A percentile compares a stretch with the other conserved stretches of the same genome.
phyloP scores from a whole-genome alignment of 2,888 invertebrate genomes.

The Microctonus brassicae region DNA sequence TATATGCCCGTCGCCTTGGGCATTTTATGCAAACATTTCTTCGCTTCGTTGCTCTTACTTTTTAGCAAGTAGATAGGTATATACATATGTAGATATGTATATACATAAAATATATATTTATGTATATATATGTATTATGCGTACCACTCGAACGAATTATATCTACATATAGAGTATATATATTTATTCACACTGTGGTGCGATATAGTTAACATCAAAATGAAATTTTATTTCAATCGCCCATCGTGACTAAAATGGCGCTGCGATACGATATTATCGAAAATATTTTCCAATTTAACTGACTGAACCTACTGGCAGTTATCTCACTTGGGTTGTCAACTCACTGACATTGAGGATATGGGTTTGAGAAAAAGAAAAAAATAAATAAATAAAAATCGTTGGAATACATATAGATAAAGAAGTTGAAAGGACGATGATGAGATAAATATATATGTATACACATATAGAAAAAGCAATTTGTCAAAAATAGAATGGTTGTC shows the following conservation, averaged over 20 bases:
- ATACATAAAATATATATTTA: too few species aligned
- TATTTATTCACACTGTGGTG: background rate
- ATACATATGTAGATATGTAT: too few species aligned
- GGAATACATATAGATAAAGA: background rate
- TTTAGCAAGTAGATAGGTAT: slow-evolving; percentile 29
- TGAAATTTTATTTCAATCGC: background rate
- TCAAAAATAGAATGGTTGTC: background rate
- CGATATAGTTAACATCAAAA: background rate
- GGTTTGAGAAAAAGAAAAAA: background rate
- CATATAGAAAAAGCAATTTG: background rate
- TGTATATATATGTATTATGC: too few species aligned
- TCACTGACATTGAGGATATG: background rate
- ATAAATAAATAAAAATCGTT: too few species aligned
- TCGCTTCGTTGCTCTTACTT: slow-evolving; percentile 26
- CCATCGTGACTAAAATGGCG: background rate
- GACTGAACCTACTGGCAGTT: background rate
- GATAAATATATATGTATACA: too few species aligned
- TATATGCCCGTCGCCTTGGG: slow-evolving; percentile 43
- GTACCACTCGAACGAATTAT: background rate
- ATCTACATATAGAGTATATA: too few species aligned
- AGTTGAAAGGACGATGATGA: background rate
- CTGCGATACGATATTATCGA: background rate
- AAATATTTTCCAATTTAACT: background rate
- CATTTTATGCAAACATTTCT: slow-evolving; percentile 43
- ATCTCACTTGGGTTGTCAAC: background rate